A percentile compares a stretch with the other conserved stretches of the same genome.
phyloP scores from a whole-genome alignment of 2,113 vertebrate species.

The Morone saxatilis region DNA sequence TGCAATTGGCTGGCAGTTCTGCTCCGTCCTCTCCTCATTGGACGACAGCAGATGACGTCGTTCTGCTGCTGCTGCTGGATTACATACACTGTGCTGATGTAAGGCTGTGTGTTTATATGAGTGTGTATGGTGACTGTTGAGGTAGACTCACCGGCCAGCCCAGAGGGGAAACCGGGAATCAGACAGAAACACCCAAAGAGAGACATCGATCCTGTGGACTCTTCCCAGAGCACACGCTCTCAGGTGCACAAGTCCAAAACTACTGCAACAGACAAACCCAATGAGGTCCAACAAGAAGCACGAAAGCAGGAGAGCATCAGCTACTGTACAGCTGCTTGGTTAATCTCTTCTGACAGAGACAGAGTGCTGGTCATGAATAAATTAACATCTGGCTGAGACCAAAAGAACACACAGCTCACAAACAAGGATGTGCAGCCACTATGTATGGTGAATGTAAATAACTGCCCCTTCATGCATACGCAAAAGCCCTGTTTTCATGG shows the following conservation, averaged over 20 bases:
- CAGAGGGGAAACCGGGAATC: background rate
- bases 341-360: constrained; percentile 56
- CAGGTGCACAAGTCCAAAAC: background rate
- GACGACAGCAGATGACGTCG: constrained; percentile 32
- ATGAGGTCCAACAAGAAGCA: background rate
- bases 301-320: background rate
- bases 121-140: constrained; percentile 18
- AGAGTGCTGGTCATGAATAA: constrained; percentile 70
- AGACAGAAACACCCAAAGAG: constrained; percentile 14
- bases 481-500: background rate
- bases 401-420: constrained; percentile 24
- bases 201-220: background rate
- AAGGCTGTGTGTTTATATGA: background rate
- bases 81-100: constrained; percentile 19
- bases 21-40: constrained; percentile 29
- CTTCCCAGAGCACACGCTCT: background rate
- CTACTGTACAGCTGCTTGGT: constrained; percentile 1
- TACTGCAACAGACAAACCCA: background rate
- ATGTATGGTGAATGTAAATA: background rate
- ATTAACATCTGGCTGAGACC: constrained; percentile 53
- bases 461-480: background rate
- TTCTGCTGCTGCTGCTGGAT: constrained; percentile 45
- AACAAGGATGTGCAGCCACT: background rate
- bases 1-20: constrained; percentile 26
- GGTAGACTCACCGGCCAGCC: background rate